A percentile compares a stretch with the other conserved stretches of the same genome.
These are phyloP conservation scores for Scaptomyza flava DNA, from an alignment of 2,888 invertebrate species.

Conservation along the genomic window DNA sequence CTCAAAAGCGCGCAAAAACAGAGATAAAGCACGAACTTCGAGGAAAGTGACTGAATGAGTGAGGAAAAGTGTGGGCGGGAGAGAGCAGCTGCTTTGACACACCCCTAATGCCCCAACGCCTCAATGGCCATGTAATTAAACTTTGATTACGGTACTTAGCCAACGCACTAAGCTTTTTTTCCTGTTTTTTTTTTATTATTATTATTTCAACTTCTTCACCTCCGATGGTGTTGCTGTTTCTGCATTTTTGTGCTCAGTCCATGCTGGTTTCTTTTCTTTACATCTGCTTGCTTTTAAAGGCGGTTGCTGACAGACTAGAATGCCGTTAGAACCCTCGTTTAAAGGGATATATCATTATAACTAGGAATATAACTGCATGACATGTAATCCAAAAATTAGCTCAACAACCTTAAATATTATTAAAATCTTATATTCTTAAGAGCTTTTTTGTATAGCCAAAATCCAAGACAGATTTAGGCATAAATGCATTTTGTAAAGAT, in stretches of 20 bases:
- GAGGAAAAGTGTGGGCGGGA: neutral
- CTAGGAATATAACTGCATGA: too few species aligned
- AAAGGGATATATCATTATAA: neutral
- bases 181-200: conserved; percentile 1
- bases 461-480: too few species aligned
- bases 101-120: conserved; percentile 50
- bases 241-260: conserved; percentile 11
- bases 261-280: conserved; percentile 14
- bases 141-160: conserved; percentile 79
- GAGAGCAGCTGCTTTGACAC: conserved; percentile 16
- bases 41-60: conserved; percentile 30
- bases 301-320: conserved; percentile 8
- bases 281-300: conserved; percentile 40
- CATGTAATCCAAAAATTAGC: too few species aligned
- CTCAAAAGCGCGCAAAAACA: conserved; percentile 67
- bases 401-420: too few species aligned
- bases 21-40: conserved; percentile 68
- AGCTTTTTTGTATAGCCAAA: too few species aligned
- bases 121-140: conserved; percentile 77
- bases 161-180: conserved; percentile 59
- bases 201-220: conserved; percentile 48
- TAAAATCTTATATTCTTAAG: too few species aligned
- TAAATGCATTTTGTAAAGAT: too few species aligned
- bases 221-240: conserved; percentile 20
- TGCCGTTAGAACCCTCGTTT: neutral